phyloP scores from a whole-genome alignment of 1,140 invertebrate species.

The Drosophila sp. region DNA sequence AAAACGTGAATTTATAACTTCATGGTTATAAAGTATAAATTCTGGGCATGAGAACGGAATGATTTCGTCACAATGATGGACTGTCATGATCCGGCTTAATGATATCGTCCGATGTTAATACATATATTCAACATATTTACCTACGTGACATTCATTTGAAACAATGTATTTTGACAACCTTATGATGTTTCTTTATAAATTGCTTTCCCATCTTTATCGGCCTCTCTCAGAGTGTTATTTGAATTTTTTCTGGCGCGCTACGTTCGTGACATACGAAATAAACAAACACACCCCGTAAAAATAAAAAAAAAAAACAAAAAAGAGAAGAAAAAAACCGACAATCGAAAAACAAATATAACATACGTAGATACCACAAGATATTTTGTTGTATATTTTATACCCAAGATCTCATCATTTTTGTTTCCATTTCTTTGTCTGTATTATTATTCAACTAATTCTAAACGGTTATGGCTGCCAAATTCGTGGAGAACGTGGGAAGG shows the following conservation, averaged over 20 bases:
- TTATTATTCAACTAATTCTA: constrained; percentile 17
- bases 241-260: background rate
- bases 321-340: too few relatives aligned
- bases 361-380: background rate
- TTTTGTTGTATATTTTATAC: background rate
- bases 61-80: constrained; percentile 1
- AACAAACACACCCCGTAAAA: constrained; percentile 15
- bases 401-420: constrained; percentile 10
- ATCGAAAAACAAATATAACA: background rate
- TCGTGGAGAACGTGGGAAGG: constrained; percentile 16
- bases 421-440: constrained; percentile 1
- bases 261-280: constrained; percentile 20
- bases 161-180: constrained; percentile 19
- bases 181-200: constrained; percentile 17
- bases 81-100: constrained; percentile 5
- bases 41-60: background rate
- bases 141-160: constrained; percentile 16
- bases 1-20: constrained; percentile 2
- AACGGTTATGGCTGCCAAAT: constrained; percentile 20
- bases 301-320: background rate
- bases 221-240: constrained; percentile 1
- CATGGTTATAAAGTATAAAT: background rate
- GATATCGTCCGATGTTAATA: constrained; percentile 5
- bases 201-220: constrained; percentile 9
- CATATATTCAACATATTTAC: constrained; percentile 7